Percentiles rank a stretch among this genome's conserved stretches.
Conservation (phyloP, 2,888 invertebrate species). For the Nomada hirtipes region DNA sequence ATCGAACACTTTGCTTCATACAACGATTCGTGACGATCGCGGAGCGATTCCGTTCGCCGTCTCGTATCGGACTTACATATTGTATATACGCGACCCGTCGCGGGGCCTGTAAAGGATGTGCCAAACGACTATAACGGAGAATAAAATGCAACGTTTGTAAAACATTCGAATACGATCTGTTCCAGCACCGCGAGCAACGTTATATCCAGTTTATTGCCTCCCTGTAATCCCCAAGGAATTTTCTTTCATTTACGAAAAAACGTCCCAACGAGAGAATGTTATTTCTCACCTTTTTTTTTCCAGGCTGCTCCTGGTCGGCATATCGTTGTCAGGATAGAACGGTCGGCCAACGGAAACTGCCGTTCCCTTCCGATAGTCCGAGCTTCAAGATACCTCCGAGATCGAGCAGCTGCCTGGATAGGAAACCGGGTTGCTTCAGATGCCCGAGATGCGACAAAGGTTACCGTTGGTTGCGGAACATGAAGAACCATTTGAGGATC, state of each 20-base stretch:
- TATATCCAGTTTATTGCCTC: not conserved
- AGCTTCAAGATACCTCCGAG: slow-evolving; percentile 20
- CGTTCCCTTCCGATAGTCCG: slow-evolving; percentile 6
- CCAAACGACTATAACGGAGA: slow-evolving; percentile 54
- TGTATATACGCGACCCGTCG: too few species aligned
- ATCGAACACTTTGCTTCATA: not conserved
- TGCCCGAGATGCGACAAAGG: slow-evolving; percentile 86
- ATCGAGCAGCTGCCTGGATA: slow-evolving; percentile 65
- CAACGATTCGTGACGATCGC: not conserved
- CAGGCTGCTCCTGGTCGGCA: slow-evolving; percentile 32
- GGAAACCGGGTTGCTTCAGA: slow-evolving; percentile 79
- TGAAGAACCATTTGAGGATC: slow-evolving; percentile 86
- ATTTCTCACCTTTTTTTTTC: slow-evolving; percentile 16
- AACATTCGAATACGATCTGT: slow-evolving; percentile 22
- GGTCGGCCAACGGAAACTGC: slow-evolving; percentile 9
- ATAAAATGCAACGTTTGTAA: slow-evolving; percentile 57
- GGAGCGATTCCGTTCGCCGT: too few species aligned
- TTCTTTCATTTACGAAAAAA: not conserved
- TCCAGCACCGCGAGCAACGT: not conserved
- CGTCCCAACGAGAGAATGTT: slow-evolving; percentile 18
- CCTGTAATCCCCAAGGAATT: not conserved
- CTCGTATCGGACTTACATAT: not conserved
- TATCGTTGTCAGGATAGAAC: slow-evolving; percentile 37
- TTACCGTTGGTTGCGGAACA: slow-evolving; percentile 87
- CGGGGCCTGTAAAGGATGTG: slow-evolving; percentile 32